Conservation (phyloP, 2,797 vertebrate species). For the Sebastes dallii region DNA sequence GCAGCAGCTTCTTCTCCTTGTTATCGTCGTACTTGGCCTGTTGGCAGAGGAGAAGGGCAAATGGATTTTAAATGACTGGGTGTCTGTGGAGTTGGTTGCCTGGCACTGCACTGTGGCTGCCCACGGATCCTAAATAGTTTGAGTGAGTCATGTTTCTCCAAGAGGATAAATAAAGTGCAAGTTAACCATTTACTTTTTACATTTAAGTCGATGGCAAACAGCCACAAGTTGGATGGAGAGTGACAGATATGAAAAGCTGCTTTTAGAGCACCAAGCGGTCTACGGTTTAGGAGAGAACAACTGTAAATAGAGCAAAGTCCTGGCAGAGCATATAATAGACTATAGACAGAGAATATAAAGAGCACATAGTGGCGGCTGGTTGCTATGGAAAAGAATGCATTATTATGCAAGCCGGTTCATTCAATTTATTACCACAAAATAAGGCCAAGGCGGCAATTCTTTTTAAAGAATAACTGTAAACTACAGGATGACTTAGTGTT, state of each 20-base stretch:
- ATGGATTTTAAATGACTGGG: background rate
- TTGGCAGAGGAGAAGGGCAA: constrained; percentile 14
- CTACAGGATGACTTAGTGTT: background rate
- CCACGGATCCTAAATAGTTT: background rate
- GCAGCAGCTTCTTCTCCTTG: constrained; percentile 91
- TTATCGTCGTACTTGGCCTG: constrained; percentile 95
- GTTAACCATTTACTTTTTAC: background rate
- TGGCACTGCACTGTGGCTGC: background rate
- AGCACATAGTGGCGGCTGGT: background rate
- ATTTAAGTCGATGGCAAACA: background rate
- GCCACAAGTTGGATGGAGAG: background rate
- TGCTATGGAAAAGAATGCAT: background rate
- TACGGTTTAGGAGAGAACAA: background rate
- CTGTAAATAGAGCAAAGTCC: background rate
- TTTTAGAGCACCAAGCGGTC: background rate
- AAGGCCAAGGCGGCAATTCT: too few relatives aligned
- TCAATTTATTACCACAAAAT: too few relatives aligned
- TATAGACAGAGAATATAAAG: background rate
- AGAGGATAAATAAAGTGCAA: background rate
- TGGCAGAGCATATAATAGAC: background rate
- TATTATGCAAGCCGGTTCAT: background rate
- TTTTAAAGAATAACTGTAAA: too few relatives aligned
- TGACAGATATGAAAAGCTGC: background rate
- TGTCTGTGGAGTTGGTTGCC: background rate
- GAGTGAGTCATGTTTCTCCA: background rate